These are phyloP conservation scores for Pristionchus arcanus DNA, from an alignment of 2,888 invertebrate genomes.

Conservation along the genomic window DNA sequence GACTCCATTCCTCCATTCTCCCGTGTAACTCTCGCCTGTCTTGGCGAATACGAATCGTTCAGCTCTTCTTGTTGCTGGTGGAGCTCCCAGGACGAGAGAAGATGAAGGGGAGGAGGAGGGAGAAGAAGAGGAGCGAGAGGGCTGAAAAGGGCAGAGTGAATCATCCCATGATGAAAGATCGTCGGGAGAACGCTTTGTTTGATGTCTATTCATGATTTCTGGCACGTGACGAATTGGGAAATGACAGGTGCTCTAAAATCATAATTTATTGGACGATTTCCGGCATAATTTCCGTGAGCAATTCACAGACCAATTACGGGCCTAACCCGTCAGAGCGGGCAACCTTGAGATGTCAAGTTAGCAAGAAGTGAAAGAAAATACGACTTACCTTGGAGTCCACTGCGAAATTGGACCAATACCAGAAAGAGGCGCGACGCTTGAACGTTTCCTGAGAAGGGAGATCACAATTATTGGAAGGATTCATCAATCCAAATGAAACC, in stretches of 20 bases:
- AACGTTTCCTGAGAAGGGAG: slow-evolving; percentile 15
- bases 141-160: neutral
- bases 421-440: slow-evolving; percentile 23
- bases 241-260: no score
- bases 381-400: neutral
- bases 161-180: neutral
- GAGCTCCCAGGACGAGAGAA: neutral
- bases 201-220: neutral
- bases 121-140: neutral
- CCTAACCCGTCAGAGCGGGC: neutral
- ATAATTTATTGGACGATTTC: no score
- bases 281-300: neutral
- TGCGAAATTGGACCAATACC: slow-evolving; percentile 44
- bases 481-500: neutral
- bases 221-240: no score
- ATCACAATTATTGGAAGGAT: neutral
- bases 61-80: slow-evolving; percentile 13
- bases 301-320: neutral
- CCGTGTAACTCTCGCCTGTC: neutral
- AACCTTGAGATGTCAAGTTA: neutral
- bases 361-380: neutral
- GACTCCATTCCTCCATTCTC: slow-evolving; percentile 48
- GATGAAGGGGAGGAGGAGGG: neutral
- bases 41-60: slow-evolving; percentile 44
- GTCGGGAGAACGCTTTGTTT: neutral